Evolutionary conservation across 2,113 vertebrate genomes (phyloP), one percentile per base, ranked within the genome.

Genomic region (Falco punctatus): DNA sequence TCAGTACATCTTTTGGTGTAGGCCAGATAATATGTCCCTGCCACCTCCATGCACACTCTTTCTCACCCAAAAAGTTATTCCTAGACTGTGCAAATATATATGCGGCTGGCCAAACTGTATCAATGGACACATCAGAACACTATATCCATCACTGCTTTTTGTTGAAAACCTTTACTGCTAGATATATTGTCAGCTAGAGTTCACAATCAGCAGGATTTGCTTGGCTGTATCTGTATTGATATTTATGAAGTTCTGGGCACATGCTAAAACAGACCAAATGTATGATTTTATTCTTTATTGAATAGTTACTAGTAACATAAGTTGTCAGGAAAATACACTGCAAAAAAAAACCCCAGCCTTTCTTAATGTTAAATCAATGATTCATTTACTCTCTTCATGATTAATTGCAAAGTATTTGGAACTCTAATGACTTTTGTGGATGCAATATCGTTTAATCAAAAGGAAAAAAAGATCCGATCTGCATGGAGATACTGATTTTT

Each of bases 341-440:
- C 51, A 42, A 80, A 64, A 66, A 78, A 51, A 65, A 40, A 10
- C 42, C 42, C 42, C 42, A 72, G 57, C 9, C 44, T 72, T 54
- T 86, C 80, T 86, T 90, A 93, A 91, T 93, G 95, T 93, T 95
- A 96, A 97, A 97, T 97, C 95, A 87, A 94, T 96, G 82, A 97
- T 93, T 96, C 93, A 93, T 96, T 96, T 95, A 75, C 79, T 93
- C 57, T 84, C 69, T 70, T 92, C 69, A 72, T 92, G 88, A 97
- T 96, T 94, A 97, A 96, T 91, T 89, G 90, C 61, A 38, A 93
- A 92, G 65, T 89, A 82, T 93, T 88, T 88, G 86, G 90, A 95
- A 83, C 57, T 84, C 48, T 84, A 95, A 96, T 82, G 92, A 95
- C 77, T 97, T 96, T 18, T 87, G 82, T 92, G 80, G 86, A 83